Evolutionary conservation across 2,888 invertebrate species (phyloP), one percentile per base, ranked within the genome.

Genomic region (Amblyjoppa proteus): DNA sequence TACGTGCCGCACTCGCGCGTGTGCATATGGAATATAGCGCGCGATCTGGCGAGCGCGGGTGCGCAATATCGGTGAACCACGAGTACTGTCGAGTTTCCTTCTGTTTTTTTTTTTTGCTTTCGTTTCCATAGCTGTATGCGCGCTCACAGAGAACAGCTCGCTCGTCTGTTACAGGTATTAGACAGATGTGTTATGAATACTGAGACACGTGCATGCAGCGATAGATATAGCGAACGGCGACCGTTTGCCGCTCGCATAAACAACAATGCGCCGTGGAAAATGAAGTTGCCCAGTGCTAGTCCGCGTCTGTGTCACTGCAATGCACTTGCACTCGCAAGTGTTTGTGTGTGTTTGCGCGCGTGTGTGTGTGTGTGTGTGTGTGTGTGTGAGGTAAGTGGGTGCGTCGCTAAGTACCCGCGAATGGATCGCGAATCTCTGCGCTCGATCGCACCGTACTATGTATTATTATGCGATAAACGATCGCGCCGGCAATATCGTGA

Each of bases 241-340:
- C 53, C 66, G 77, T 77, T 64, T 49, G 68, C 69, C 66, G 45
- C 68, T 74, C 70, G 87, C 71, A 81, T 58, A 81, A 86, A 86
- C 89, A 89, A 89, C 89, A 89, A 88, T 88, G 88, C 87, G 84
- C 83, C 76, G 73, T 87, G 89, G 90, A 90, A 90, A 90, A 90
- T 91, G 89, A 91, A 91, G 90, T 90, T 91, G 89, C 90, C 85
- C 74, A 31, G 74, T 66, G 51, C 41, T 11, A 41, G 41, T 41
- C 41, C 69, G 20, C 49, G 45, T 41, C 9, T 73, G 58, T 80
- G n/a, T 77, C 70, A 31, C n/a, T 70, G 71, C 74, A 78, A 82
- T 82, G 83, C 79, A 69, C 45, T 45, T 76, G 66, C 68, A 45
- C 16, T 25, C 53, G 13, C 38, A 5, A 38, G 5, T 41, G 13